A percentile compares a stretch with the other conserved stretches of the same genome.
Conservation (phyloP, 2,888 invertebrate genomes). For the Ormyrus nitidulus region DNA sequence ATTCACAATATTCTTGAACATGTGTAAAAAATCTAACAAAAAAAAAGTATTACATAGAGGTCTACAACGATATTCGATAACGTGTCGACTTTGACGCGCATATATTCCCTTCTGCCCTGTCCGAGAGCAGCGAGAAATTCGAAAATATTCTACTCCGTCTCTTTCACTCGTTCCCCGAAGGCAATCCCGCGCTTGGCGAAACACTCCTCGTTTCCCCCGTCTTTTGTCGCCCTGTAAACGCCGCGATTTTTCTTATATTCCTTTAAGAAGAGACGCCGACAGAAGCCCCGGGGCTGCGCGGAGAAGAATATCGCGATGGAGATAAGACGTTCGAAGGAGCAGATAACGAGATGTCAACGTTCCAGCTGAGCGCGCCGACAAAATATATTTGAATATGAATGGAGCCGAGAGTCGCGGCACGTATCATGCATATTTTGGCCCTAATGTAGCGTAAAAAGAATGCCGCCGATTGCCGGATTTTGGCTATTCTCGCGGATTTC, state of each 20-base stretch:
- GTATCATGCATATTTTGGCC: not conserved
- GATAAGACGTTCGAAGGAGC: not conserved
- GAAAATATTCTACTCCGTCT: too few species aligned
- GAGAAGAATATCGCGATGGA: not conserved
- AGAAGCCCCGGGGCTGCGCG: not conserved
- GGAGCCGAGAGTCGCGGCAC: not conserved
- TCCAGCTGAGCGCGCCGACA: not conserved
- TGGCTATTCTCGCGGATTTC: not conserved
- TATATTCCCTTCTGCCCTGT: too few species aligned
- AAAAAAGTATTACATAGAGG: not conserved
- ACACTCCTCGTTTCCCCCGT: not conserved
- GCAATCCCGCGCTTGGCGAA: not conserved
- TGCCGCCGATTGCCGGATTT: not conserved
- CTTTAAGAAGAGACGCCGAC: not conserved
- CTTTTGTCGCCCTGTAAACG: slow-evolving; percentile 28
- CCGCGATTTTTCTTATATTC: slow-evolving; percentile 29
- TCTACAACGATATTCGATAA: too few species aligned
- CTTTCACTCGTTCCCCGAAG: not conserved
- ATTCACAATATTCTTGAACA: too few species aligned
- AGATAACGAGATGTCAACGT: slow-evolving; percentile 31
- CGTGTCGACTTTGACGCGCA: too few species aligned
- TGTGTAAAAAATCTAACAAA: not conserved
- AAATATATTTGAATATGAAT: too few species aligned
- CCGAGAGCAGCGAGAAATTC: too few species aligned
- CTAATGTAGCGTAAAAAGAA: slow-evolving; percentile 20